Evolutionary conservation across 2,888 invertebrate species (phyloP).

Genomic region (Chelonus formosanus): DNA sequence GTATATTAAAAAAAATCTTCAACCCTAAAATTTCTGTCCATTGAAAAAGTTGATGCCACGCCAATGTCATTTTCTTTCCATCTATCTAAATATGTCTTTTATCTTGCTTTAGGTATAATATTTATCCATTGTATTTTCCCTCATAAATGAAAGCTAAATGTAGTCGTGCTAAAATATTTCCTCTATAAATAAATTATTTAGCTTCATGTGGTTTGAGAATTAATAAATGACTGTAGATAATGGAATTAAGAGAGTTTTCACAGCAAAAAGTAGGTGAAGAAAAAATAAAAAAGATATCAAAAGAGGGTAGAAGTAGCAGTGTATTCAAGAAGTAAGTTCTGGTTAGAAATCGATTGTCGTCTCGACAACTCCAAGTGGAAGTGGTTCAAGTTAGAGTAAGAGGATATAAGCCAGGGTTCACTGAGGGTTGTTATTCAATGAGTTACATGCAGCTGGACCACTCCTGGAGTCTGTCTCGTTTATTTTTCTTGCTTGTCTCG

Average conservation of each 20-base stretch:
- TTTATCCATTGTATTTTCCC: too few species aligned
- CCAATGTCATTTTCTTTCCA: too few species aligned
- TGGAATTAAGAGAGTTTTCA: constrained; percentile 1
- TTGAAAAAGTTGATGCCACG: too few species aligned
- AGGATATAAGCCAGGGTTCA: constrained; percentile 24
- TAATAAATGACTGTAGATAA: not conserved
- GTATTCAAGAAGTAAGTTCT: constrained; percentile 41
- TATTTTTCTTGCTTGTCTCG: constrained; percentile 22
- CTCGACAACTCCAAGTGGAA: constrained; percentile 22
- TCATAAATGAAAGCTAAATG: too few species aligned
- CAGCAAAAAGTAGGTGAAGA: not conserved
- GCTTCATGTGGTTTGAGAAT: too few species aligned
- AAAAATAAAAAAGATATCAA: not conserved
- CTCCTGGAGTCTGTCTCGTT: constrained; percentile 29
- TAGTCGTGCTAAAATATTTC: too few species aligned
- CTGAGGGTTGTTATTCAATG: constrained; percentile 39
- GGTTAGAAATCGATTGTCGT: constrained; percentile 39
- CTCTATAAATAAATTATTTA: too few species aligned
- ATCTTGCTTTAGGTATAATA: too few species aligned
- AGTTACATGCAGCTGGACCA: constrained; percentile 37
- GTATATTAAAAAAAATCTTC: too few species aligned
- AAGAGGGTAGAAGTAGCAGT: constrained; percentile 23
- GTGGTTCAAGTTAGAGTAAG: constrained; percentile 1
- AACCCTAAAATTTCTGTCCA: too few species aligned
- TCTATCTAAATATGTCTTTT: too few species aligned